phyloP scores from a whole-genome alignment of 2,113 vertebrate genomes.

The Stigmatopora nigra region DNA sequence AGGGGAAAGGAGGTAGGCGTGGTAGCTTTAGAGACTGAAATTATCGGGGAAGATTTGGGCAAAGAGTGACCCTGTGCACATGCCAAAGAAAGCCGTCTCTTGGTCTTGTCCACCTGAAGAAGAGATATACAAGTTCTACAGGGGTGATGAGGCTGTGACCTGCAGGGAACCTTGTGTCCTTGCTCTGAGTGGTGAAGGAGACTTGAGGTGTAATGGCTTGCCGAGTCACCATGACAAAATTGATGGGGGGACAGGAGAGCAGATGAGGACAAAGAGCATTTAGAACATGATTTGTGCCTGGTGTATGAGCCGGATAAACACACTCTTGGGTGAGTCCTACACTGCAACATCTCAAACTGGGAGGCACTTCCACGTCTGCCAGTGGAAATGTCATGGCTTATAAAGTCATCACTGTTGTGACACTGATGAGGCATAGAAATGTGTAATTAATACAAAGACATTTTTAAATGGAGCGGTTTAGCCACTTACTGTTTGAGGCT shows the following conservation, averaged over 20 bases:
- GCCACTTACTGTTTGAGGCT: slow-evolving; percentile 67
- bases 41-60: slow-evolving; percentile 5
- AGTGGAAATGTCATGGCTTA: slow-evolving; percentile 34
- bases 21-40: slow-evolving; percentile 13
- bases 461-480: background rate
- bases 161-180: slow-evolving; percentile 3
- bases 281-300: slow-evolving; percentile 4
- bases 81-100: slow-evolving; percentile 25
- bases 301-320: slow-evolving; percentile 9
- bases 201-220: slow-evolving; percentile 32
- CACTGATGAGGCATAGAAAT: slow-evolving; percentile 44
- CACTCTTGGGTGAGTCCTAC: slow-evolving; percentile 23
- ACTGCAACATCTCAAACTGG: slow-evolving; percentile 43
- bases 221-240: slow-evolving; percentile 32
- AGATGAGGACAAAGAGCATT: slow-evolving; percentile 25
- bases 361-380: slow-evolving; percentile 49
- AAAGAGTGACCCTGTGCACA: slow-evolving; percentile 9
- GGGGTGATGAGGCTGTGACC: slow-evolving; percentile 13
- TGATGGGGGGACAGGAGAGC: slow-evolving; percentile 6
- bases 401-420: slow-evolving; percentile 44
- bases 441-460: slow-evolving; percentile 19
- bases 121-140: slow-evolving; percentile 35
- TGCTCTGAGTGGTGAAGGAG: slow-evolving; percentile 27
- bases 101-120: slow-evolving; percentile 28
- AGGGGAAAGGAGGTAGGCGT: slow-evolving; percentile 15